A percentile compares a stretch with the other conserved stretches of the same genome.
phyloP scores from a whole-genome alignment of 2,797 vertebrate genomes.

The Liasis olivaceus region DNA sequence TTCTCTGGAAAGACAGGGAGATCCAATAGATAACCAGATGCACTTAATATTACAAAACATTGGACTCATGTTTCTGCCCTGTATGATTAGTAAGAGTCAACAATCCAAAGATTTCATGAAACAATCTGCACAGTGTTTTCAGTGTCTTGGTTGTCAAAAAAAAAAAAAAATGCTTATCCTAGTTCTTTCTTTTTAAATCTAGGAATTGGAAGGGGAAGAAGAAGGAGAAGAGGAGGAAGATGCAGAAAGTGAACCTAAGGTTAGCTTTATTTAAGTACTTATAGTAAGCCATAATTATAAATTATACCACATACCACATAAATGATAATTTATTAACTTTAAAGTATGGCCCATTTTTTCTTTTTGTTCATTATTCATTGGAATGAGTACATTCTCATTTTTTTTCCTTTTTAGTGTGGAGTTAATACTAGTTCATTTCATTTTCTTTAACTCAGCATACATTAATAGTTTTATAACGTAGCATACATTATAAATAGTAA shows the following conservation, averaged over 20 bases:
- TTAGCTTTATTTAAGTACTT: constrained; percentile 62
- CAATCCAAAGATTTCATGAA: background rate
- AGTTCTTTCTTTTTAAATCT: constrained; percentile 56
- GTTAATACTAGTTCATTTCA: background rate
- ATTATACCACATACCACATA: background rate
- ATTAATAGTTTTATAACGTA: background rate
- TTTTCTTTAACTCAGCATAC: background rate
- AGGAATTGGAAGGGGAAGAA: constrained; percentile 91
- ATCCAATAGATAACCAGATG: background rate
- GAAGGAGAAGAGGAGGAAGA: constrained; percentile 90
- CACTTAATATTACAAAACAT: background rate
- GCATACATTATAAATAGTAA: background rate
- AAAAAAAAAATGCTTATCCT: constrained; percentile 65
- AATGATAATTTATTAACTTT: background rate
- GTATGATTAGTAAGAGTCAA: background rate
- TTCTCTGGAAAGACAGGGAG: background rate
- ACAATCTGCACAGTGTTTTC: background rate
- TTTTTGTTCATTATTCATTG: background rate
- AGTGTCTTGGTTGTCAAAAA: background rate
- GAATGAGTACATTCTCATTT: background rate
- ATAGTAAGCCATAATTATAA: background rate
- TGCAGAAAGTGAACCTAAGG: constrained; percentile 86
- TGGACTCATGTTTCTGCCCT: background rate
- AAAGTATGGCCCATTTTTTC: background rate
- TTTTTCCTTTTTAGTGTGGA: background rate